Evolutionary conservation across 2,888 invertebrate species (phyloP), one percentile per base, ranked within the genome.

Genomic region (Bombylius major): DNA sequence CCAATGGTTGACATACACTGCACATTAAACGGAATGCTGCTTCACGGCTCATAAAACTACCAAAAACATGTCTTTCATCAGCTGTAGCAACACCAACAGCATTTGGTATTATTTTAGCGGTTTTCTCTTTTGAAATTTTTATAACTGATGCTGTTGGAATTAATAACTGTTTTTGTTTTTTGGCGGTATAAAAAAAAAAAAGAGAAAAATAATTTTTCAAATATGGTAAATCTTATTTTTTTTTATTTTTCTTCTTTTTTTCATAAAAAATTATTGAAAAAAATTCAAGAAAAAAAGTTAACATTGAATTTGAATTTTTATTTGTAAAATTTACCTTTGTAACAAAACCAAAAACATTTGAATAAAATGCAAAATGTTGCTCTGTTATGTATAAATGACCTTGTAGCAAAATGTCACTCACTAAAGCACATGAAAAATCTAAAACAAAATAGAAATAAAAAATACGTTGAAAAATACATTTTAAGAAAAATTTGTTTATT

Each of bases 331-430:
- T 79, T 75, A 91, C 90, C 83, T 90, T 90, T 67, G 93, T 91
- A 62, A 93, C 89, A 75, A 92, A 90, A 67, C 94, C 94, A 73
- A 94, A 92, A 58, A 96, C 93, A 74, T 94, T 94, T 61, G 95
- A 94, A 76, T 95, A 92, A 79, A 95, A 95, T 65, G 93, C 94
- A 77, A 95, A 92, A 77, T 92, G 92, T 72, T 93, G 91, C 70
- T 89, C 87, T 61, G 94, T 93, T 70, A 95, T 91, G 77, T 94
- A 95, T 64, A 96, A 81, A 71, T 91, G 88, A 55, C 95, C 95
- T 78, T 95, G 95, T 33, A 95, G 82, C 54, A 95, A 77, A 65
- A 94, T 90, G 73, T 95, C 95, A 60, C 90, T 89, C 59, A 93
- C 88, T 65, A 93, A 81, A 59, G 94, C 94, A 76, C 94, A 94